Evolutionary conservation across 2,888 invertebrate genomes (phyloP), one percentile per base, ranked within the genome.

Genomic region (Cataglyphis cursor): DNA sequence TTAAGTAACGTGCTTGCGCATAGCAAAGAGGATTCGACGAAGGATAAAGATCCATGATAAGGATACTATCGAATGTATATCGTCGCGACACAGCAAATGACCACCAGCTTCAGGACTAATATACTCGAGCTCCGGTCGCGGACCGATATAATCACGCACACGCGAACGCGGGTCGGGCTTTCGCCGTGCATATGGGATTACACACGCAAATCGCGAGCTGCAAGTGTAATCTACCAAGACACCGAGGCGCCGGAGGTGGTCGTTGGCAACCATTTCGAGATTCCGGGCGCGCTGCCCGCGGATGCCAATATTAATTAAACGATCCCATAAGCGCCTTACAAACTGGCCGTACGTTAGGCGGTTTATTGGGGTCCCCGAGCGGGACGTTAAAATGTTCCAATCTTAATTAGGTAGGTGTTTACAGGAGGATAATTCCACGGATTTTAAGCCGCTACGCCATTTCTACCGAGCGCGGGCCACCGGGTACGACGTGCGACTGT

Each of bases 391-490:
- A 94, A 94, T 93, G 94, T 94, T 94, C 93, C 94, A 94, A 94
- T 94, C 94, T 94, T 94, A 94, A 94, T 94, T 94, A 94, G 94
- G 92, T 94, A 94, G 94, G 94, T 94, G 94, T 94, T 94, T 93
- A 93, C 93, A 93, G 92, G 92, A 91, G 92, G 92, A 93, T 94
- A 91, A 93, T 93, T 93, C 91, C 90, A 87, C 85, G 87, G 89
- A 87, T 86, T 85, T 91, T 86, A 86, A 87, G 89, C 87, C 82
- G 87, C 80, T 82, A 85, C 81, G 82, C 85, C 83, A 85, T 89
- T 83, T 89, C 83, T 85, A 80, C 85, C 85, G 85, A 83, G 80
- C 80, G 83, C 83, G 80, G 89, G 85, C 90, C 90, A 90, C 90
- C 92, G 88, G 86, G 81, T 84, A 78, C 86, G 82, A 85, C 81